phyloP scores from a whole-genome alignment of 1,140 invertebrate genomes.

The Gyrodactylus bullatarudis region DNA sequence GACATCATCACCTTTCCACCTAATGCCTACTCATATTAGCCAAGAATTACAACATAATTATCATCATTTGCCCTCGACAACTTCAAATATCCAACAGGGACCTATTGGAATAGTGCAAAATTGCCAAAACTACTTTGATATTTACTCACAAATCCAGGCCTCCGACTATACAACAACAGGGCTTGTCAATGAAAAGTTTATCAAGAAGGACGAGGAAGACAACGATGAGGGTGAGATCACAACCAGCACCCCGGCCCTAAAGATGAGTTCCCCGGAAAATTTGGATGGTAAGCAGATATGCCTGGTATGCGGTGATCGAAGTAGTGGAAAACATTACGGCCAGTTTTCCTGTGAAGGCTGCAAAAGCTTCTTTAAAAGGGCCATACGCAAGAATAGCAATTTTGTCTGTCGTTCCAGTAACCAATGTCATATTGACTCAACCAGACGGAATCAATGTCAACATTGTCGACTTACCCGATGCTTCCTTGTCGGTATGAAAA shows the following conservation, averaged over 20 bases:
- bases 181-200: too few species aligned
- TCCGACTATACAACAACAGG: too few species aligned
- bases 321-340: constrained; percentile 16
- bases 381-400: constrained; percentile 59
- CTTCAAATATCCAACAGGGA: too few species aligned
- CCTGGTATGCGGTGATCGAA: constrained; percentile 13
- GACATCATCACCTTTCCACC: too few species aligned
- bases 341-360: constrained; percentile 19
- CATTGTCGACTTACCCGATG: constrained; percentile 87
- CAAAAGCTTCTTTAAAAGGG: constrained; percentile 28
- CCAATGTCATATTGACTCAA: constrained; percentile 81
- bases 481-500: constrained; percentile 72
- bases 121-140: too few species aligned
- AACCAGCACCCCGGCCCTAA: neutral
- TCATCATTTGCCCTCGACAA: too few species aligned
- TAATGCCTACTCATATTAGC: too few species aligned
- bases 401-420: constrained; percentile 71
- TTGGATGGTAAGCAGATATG: neutral
- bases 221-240: neutral
- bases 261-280: neutral
- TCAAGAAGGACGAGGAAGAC: neutral
- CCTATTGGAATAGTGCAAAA: too few species aligned
- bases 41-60: too few species aligned
- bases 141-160: too few species aligned
- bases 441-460: constrained; percentile 68